These are phyloP conservation scores for Galaxea fascicularis DNA, from an alignment of 92 coral and sea anemone species.

Conservation along the genomic window DNA sequence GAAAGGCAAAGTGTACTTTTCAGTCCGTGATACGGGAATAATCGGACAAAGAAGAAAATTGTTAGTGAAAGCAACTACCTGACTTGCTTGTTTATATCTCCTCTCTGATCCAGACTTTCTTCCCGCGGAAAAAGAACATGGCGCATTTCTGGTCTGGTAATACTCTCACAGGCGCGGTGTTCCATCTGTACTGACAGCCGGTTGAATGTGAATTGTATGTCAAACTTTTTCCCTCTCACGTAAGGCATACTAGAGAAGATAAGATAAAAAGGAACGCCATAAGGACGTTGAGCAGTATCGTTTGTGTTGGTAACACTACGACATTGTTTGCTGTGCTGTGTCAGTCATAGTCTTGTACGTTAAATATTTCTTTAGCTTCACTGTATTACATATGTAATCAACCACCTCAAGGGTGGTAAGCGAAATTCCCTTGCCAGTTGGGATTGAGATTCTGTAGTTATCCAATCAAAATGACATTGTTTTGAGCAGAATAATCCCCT, in stretches of 20 bases:
- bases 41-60: too few species aligned
- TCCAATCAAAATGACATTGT: neutral
- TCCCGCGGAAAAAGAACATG: slow-evolving; percentile 70
- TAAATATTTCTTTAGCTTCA: too few species aligned
- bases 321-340: too few species aligned
- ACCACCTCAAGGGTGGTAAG: too few species aligned
- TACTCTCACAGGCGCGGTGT: slow-evolving; percentile 74
- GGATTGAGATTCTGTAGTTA: neutral
- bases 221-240: slow-evolving; percentile 65
- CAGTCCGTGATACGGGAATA: too few species aligned
- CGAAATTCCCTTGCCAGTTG: too few species aligned
- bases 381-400: too few species aligned
- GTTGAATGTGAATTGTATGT: slow-evolving; percentile 80
- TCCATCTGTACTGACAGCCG: slow-evolving; percentile 78
- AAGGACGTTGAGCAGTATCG: too few species aligned
- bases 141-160: slow-evolving; percentile 39
- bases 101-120: slow-evolving; percentile 43
- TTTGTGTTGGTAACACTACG: too few species aligned
- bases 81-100: slow-evolving; percentile 2
- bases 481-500: neutral
- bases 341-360: too few species aligned
- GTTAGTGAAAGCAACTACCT: slow-evolving; percentile 4
- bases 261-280: neutral
- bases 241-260: slow-evolving; percentile 70
- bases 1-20: too few species aligned